These are phyloP conservation scores for Drosophila ohnishii DNA, from an alignment of 1,140 invertebrate species.

Conservation along the genomic window DNA sequence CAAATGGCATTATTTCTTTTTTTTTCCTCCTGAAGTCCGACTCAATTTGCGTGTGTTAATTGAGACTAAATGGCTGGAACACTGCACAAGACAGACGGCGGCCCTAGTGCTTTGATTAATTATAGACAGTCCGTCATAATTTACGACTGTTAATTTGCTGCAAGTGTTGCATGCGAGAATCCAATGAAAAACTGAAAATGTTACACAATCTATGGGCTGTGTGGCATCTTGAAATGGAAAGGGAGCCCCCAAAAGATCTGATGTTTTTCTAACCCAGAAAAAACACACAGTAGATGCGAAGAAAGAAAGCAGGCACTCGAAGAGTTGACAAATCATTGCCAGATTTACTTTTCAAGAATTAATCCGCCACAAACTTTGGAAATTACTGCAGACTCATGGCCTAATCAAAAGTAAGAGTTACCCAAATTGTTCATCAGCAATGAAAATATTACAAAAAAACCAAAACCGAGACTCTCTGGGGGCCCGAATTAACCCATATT, in stretches of 20 bases:
- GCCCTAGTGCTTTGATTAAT: conserved; percentile 78
- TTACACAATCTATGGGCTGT: conserved; percentile 46
- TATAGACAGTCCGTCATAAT: conserved; percentile 75
- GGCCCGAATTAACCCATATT: conserved; percentile 73
- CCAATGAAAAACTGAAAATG: conserved; percentile 39
- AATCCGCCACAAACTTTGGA: conserved; percentile 50
- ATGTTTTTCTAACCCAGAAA: conserved; percentile 69
- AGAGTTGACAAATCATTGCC: conserved; percentile 72
- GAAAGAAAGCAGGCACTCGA: conserved; percentile 26
- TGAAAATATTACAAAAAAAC: conserved; percentile 62
- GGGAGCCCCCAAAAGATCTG: conserved; percentile 4
- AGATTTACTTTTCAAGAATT: conserved; percentile 81
- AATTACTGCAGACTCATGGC: conserved; percentile 65
- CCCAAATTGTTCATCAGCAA: conserved; percentile 77
- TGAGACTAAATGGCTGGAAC: conserved; percentile 58
- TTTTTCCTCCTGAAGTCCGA: conserved; percentile 1
- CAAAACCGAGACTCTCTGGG: conserved; percentile 35
- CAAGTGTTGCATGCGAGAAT: conserved; percentile 71
- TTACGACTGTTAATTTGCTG: conserved; percentile 68
- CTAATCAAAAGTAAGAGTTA: conserved; percentile 81
- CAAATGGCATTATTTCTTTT: conserved; percentile 47
- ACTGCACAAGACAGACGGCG: conserved; percentile 33
- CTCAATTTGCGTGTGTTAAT: conserved; percentile 75
- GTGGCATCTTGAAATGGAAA: conserved; percentile 67
- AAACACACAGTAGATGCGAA: background rate